A percentile compares a stretch with the other conserved stretches of the same genome.
Conservation (phyloP, 2,888 invertebrate genomes). For the Galeopsomyia nigrocyanea region DNA sequence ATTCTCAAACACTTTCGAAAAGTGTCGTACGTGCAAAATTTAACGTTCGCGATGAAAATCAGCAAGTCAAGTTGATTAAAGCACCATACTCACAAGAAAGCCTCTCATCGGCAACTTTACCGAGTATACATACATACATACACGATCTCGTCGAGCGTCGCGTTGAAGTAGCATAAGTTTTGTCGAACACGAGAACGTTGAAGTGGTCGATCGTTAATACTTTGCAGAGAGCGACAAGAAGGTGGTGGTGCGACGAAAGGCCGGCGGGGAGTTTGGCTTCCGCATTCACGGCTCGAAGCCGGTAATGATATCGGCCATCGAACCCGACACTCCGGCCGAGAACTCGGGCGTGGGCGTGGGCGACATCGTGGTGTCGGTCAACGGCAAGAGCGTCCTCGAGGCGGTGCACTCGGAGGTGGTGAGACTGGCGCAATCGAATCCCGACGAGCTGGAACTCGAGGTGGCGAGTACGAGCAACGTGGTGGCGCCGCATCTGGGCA, state of each 20-base stretch:
- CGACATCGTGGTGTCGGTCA: conserved; percentile 93
- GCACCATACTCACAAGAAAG: no score
- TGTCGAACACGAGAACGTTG: no score
- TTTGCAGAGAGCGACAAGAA: conserved; percentile 88
- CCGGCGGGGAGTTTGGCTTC: conserved; percentile 91
- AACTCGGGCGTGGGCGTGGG: conserved; percentile 93
- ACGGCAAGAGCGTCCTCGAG: conserved; percentile 91
- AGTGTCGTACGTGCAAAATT: no score
- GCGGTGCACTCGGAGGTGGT: conserved; percentile 95
- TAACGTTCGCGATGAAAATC: no score
- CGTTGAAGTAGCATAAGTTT: no score
- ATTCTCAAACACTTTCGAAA: no score
- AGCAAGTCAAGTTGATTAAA: no score
- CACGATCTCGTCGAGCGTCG: no score
- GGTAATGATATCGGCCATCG: conserved; percentile 96
- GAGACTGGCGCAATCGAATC: conserved; percentile 89
- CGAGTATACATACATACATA: no score
- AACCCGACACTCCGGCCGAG: conserved; percentile 94
- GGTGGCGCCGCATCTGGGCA: conserved; percentile 77
- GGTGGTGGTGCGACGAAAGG: conserved; percentile 84
- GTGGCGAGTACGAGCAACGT: conserved; percentile 90
- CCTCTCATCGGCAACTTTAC: no score
- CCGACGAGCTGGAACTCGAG: conserved; percentile 88
- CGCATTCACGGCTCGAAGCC: conserved; percentile 96
- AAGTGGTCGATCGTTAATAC: conserved; percentile 37